These are phyloP conservation scores for Caranx melampygus DNA, from an alignment of 2,113 vertebrate species.

Conservation along the genomic window DNA sequence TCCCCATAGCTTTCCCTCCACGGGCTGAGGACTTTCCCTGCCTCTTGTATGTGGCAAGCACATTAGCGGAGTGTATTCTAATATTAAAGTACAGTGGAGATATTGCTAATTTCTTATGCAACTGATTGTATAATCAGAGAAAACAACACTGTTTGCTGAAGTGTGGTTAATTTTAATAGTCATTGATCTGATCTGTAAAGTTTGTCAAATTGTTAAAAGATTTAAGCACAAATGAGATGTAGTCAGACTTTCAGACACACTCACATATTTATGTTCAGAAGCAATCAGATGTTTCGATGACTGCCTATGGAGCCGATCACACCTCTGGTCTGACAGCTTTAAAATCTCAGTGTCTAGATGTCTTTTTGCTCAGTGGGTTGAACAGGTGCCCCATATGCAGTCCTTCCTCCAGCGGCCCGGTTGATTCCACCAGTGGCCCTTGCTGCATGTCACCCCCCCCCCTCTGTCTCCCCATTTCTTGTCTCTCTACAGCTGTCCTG, in stretches of 20 bases:
- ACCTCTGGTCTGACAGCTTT: conserved; percentile 13
- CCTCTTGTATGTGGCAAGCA: conserved; percentile 45
- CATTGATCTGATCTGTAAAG: not conserved
- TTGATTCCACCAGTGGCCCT: no score
- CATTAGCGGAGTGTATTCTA: conserved; percentile 28
- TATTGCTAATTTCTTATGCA: conserved; percentile 38
- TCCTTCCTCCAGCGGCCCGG: no score
- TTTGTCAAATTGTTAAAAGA: not conserved
- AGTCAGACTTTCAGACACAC: conserved; percentile 2
- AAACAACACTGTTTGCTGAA: conserved; percentile 1
- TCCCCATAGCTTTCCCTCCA: conserved; percentile 75
- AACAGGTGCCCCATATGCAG: no score
- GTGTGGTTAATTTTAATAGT: not conserved
- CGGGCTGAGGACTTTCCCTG: conserved; percentile 53
- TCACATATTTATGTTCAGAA: not conserved
- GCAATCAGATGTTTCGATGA: not conserved
- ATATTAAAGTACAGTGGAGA: conserved; percentile 53
- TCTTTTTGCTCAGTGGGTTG: no score
- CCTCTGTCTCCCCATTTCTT: no score
- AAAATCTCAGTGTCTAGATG: conserved; percentile 1
- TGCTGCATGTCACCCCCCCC: no score
- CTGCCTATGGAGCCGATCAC: not conserved
- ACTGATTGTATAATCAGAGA: conserved; percentile 12
- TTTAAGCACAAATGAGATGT: not conserved
- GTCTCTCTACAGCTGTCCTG: no score